Evolutionary conservation across 2,888 invertebrate genomes (phyloP).

Genomic region (Unio pictorum): DNA sequence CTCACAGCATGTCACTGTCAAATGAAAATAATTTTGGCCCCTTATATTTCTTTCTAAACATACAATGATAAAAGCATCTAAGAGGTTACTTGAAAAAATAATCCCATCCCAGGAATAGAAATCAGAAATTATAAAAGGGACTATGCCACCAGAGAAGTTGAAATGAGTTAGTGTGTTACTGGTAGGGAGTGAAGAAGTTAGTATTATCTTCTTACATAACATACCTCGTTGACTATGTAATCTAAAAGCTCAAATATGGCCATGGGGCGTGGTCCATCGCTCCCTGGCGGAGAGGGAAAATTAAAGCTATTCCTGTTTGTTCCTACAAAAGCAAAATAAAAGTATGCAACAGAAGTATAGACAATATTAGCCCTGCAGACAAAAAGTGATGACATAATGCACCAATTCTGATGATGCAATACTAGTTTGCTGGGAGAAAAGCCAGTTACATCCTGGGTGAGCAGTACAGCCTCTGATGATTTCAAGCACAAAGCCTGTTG

Average conservation of each 20-base stretch:
- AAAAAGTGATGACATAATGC: background rate
- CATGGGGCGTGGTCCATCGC: conserved; percentile 81
- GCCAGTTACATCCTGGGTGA: no score
- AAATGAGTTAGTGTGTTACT: conserved; percentile 8
- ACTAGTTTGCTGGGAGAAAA: no score
- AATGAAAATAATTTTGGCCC: no score
- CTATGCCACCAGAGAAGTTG: background rate
- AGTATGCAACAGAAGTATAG: conserved; percentile 30
- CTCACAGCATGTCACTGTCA: no score
- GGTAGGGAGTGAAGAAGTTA: conserved; percentile 1
- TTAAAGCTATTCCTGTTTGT: conserved; percentile 61
- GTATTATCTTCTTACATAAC: conserved; percentile 39
- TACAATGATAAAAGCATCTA: no score
- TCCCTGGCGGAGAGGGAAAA: conserved; percentile 53
- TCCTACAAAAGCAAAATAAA: conserved; percentile 53
- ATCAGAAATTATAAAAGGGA: background rate
- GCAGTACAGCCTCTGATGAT: no score
- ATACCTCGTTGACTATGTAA: conserved; percentile 95
- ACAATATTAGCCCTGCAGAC: background rate
- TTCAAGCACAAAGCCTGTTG: no score
- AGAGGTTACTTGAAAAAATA: no score
- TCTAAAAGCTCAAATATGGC: conserved; percentile 99
- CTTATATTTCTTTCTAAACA: background rate
- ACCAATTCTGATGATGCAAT: background rate
- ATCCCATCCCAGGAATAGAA: background rate